These are phyloP conservation scores for Lacerta viridis DNA, from an alignment of 2,797 vertebrate genomes.

Conservation along the genomic window DNA sequence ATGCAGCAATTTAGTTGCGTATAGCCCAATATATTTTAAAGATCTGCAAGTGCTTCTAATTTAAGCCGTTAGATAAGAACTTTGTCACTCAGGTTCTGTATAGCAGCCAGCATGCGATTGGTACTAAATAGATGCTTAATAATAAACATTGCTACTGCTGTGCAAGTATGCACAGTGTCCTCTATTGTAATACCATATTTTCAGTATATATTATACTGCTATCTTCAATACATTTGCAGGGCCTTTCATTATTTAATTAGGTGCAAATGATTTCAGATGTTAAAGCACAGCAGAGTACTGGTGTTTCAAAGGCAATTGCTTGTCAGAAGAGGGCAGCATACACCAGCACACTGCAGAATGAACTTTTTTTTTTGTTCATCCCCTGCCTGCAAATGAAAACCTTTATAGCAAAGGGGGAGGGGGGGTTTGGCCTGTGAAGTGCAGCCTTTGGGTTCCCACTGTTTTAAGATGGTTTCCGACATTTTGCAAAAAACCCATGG, in stretches of 20 bases:
- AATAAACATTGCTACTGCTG: conserved; percentile 10
- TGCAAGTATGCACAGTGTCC: conserved; percentile 19
- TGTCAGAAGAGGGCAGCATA: conserved; percentile 80
- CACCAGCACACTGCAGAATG: conserved; percentile 48
- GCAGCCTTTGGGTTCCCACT: neutral
- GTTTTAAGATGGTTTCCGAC: neutral
- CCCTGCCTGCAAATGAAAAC: neutral
- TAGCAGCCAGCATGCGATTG: neutral
- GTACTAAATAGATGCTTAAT: neutral
- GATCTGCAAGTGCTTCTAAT: neutral
- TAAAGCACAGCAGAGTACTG: fast-evolving
- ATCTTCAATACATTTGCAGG: neutral
- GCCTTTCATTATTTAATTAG: neutral
- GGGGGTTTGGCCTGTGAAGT: neutral
- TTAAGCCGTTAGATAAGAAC: neutral
- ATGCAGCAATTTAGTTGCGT: conserved; percentile 6
- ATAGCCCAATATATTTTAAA: conserved; percentile 14
- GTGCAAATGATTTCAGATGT: neutral
- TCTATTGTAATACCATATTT: neutral
- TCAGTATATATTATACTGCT: neutral
- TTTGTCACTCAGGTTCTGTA: neutral
- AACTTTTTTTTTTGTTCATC: neutral
- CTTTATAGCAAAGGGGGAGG: neutral
- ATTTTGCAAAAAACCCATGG: neutral
- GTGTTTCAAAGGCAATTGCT: neutral